A percentile compares a stretch with the other conserved stretches of the same genome.
phyloP scores from a whole-genome alignment of 2,888 invertebrate genomes.

The Coelopa pilipes region DNA sequence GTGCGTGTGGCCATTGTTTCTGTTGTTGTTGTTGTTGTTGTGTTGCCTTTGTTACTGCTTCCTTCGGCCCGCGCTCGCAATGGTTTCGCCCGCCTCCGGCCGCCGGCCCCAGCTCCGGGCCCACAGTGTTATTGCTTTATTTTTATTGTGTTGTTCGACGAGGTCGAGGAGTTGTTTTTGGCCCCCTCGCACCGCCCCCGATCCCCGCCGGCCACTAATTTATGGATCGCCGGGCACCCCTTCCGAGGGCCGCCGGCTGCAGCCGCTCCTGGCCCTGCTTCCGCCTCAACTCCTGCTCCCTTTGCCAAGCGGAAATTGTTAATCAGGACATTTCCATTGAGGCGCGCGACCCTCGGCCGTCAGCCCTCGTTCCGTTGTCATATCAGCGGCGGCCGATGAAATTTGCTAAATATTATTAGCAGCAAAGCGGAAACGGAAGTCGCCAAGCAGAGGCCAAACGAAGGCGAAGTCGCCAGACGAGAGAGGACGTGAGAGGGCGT shows the following conservation, averaged over 20 bases:
- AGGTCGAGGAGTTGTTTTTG: neutral
- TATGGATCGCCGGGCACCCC: conserved; percentile 25
- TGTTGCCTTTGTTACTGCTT: conserved; percentile 13
- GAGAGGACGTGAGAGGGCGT: no score
- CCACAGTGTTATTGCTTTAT: conserved; percentile 24
- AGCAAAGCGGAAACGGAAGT: conserved; percentile 34
- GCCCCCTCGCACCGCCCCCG: neutral
- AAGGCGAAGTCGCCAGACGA: no score
- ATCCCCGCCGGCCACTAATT: conserved; percentile 15
- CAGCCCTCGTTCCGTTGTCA: neutral
- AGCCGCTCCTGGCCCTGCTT: neutral
- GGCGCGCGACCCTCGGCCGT: neutral
- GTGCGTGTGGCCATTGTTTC: neutral
- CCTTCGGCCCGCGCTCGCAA: neutral
- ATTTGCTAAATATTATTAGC: conserved; percentile 34
- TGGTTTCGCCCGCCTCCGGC: neutral
- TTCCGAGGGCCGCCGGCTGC: neutral
- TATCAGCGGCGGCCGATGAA: conserved; percentile 28
- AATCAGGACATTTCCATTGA: conserved; percentile 34
- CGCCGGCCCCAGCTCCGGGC: conserved; percentile 1
- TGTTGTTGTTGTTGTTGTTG: conserved; percentile 23
- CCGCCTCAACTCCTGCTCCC: conserved; percentile 26
- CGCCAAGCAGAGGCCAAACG: no score
- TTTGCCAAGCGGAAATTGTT: conserved; percentile 37
- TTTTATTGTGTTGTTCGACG: conserved; percentile 2